Evolutionary conservation across 2,113 vertebrate genomes (phyloP), one percentile per base, ranked within the genome.

Genomic region (Lepus timidus): DNA sequence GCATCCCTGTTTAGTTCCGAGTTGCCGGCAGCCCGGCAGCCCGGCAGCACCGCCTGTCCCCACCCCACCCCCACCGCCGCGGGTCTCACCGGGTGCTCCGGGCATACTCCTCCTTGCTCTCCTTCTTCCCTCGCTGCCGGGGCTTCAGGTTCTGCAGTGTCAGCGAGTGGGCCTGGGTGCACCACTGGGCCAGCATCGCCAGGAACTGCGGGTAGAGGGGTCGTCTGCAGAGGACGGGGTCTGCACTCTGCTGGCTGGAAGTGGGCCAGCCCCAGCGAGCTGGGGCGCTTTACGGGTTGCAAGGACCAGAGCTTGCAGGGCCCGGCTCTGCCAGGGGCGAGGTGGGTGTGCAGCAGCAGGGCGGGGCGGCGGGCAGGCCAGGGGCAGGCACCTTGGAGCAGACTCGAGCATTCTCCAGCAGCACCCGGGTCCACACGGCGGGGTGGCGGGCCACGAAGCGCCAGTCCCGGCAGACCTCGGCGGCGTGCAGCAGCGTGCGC

Each of bases 121-220:
- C 99, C 96, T 99, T 99, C 98, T 99, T 99, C 36, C 99, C 99
- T 55, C 99, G 97, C 98, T 99, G 99, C 76, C 99, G 98, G 0
- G 99, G 99, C 98, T 99, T 99, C 91, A 99, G 99, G 98, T 99
- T 99, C 97, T 99, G 99, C 85, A 99, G 99, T 49, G 99, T 99
- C 97, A 99, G 99, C 0, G 99, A 99, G 96, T 99, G 99, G 2
- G 99, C 99, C 98, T 99, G 99, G 27, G 99, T 99, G 98, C 99
- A 99, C 99, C 99, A 99, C 97, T 99, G 99, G 70, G 99, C 99
- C 97, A 99, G 96, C 95, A 99, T 99, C 85, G 98, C 98, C 97
- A 99, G 98, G 97, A 99, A 99, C 99, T 99, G 97, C 5, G 29
- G 51, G 70, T 49, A 68, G 49, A 95, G 25, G 80, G 58, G 58